These are phyloP conservation scores for Altica lythri DNA, from an alignment of 2,888 invertebrate species.

Conservation along the genomic window DNA sequence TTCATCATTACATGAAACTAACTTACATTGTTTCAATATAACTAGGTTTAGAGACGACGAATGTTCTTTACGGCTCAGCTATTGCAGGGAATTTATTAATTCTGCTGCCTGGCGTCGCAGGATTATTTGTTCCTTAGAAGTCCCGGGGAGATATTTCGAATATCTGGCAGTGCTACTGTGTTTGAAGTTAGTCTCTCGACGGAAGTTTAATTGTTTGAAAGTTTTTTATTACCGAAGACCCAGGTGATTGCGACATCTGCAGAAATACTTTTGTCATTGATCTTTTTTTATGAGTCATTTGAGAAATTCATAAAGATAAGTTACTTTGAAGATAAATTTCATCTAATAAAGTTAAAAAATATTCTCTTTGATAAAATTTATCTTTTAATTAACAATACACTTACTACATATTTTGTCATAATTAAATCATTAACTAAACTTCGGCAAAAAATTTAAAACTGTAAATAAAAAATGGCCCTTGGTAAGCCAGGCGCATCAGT, in stretches of 20 bases:
- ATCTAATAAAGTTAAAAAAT: conserved; percentile 1
- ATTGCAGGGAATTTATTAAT: conserved; percentile 29
- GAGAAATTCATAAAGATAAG: conserved; percentile 17
- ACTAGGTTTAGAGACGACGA: conserved; percentile 27
- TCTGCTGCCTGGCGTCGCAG: conserved; percentile 24
- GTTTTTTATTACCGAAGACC: conserved; percentile 22
- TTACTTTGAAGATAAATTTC: conserved; percentile 8
- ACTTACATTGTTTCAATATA: conserved; percentile 26
- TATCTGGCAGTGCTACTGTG: conserved; percentile 24
- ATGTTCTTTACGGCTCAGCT: conserved; percentile 29
- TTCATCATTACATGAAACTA: conserved; percentile 24
- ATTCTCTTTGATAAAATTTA: too few relatives aligned
- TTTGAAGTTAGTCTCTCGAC: conserved; percentile 24
- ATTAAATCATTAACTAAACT: too few relatives aligned
- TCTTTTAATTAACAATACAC: too few relatives aligned
- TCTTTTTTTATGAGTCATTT: conserved; percentile 15
- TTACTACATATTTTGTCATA: too few relatives aligned
- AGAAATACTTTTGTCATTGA: conserved; percentile 22
- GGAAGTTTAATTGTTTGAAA: conserved; percentile 25
- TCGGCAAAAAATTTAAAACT: too few relatives aligned
- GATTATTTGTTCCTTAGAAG: conserved; percentile 28
- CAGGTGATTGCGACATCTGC: conserved; percentile 19
- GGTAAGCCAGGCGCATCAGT: too few relatives aligned
- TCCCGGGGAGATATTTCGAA: conserved; percentile 29
- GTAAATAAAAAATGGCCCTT: too few relatives aligned